Evolutionary conservation across 2,888 invertebrate species (phyloP), one percentile per base, ranked within the genome.

Genomic region (Euphydryas editha): DNA sequence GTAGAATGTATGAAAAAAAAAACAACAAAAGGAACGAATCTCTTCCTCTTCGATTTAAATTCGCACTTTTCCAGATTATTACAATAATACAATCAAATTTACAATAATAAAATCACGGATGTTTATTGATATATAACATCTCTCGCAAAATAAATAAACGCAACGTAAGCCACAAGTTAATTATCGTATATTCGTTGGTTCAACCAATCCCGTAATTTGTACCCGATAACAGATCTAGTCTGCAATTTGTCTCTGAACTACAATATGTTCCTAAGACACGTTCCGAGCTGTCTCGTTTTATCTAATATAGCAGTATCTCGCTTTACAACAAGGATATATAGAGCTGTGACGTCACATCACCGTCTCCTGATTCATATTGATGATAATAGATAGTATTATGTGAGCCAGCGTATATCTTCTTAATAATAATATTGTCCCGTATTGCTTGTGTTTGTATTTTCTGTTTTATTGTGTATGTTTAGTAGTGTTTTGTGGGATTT

Each of bases 291-390:
- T 46, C 55, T 18, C 42, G 61, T 42, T 47, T 20, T 51, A 51
- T 51, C n/a, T 24, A 24, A 49, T 36, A 21, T 56, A 62, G 37
- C 18, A 39, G 44, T 64, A 59, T 59, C 59, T 59, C 30, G 44
- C 18, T 51, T 49, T 15, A 59, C 64, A 59, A 64, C 39, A 36
- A 55, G 21, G 21, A 24, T 36, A 46, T 57, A 46, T 46, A 62
- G 49, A n/a, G 20, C 46, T 21, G 57, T 59, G 46, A 65, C 56
- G 36, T 67, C 21, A 49, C 49, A 59, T 62, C 65, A 60, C 60
- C 59, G 67, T 60, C 68, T 67, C 55, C 59, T 68, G 70, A 70
- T 68, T 68, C 57, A 62, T 68, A 70, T 70, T 70, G 70, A 70
- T 65, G 68, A 70, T 65, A 67, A 56, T 60, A 49, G 51, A 68